Evolutionary conservation across 2,113 vertebrate species (phyloP).

Genomic region (Oenanthe oenanthe): DNA sequence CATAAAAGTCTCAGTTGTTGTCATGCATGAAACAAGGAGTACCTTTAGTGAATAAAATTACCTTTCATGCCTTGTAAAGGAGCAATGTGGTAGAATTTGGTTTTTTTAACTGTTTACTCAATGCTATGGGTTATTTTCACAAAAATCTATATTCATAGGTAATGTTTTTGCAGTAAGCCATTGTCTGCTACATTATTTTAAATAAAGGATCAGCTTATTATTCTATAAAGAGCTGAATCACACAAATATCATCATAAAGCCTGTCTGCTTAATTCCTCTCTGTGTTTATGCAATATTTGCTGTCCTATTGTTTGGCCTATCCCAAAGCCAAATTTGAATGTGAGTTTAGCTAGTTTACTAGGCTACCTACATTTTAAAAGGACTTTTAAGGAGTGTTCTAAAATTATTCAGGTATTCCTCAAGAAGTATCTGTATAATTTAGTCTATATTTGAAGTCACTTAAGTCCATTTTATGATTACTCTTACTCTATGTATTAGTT

Average conservation of each 20-base stretch:
- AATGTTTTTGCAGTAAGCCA: background rate
- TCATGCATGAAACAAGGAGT: slow-evolving; percentile 45
- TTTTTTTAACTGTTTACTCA: background rate
- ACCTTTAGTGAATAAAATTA: slow-evolving; percentile 48
- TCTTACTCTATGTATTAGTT: background rate
- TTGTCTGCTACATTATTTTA: background rate
- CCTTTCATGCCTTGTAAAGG: slow-evolving; percentile 26
- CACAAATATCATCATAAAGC: background rate
- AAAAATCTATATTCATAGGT: background rate
- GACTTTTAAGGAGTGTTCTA: background rate
- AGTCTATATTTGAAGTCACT: background rate
- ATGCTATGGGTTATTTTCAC: background rate
- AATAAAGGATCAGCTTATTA: background rate
- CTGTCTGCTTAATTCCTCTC: background rate
- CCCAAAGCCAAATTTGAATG: background rate
- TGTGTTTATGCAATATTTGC: background rate
- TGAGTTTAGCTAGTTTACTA: background rate
- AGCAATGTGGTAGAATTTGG: background rate
- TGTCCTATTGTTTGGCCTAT: background rate
- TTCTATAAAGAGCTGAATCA: background rate
- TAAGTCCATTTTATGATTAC: background rate
- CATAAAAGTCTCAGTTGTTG: slow-evolving; percentile 28
- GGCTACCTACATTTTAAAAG: background rate
- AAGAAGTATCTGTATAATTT: background rate
- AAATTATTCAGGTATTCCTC: background rate